A percentile compares a stretch with the other conserved stretches of the same genome.
These are phyloP conservation scores for Linyphia triangularis DNA, from an alignment of 2,888 invertebrate genomes.

Conservation along the genomic window DNA sequence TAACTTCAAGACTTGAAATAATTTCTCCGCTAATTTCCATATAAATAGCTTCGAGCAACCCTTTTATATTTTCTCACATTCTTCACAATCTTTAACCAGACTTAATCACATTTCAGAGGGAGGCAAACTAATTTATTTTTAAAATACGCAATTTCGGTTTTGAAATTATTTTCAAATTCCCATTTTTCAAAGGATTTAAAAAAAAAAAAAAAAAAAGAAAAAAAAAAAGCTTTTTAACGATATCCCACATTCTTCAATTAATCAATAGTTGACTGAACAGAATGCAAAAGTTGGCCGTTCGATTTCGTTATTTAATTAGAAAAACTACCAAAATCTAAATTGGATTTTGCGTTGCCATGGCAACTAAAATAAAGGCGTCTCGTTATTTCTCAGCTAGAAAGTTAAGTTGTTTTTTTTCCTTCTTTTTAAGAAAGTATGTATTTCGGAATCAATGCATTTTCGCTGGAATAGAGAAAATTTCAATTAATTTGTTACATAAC, in stretches of 20 bases:
- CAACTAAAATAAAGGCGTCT: constrained; percentile 37
- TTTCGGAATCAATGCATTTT: neutral
- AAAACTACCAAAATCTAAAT: constrained; percentile 56
- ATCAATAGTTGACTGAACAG: constrained; percentile 12
- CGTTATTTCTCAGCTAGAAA: constrained; percentile 40
- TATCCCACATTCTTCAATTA: constrained; percentile 19
- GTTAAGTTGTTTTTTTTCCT: constrained; percentile 24
- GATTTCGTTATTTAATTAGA: constrained; percentile 67
- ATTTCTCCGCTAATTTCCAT: no score
- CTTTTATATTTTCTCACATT: neutral
- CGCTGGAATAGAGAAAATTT: neutral
- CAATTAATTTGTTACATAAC: neutral
- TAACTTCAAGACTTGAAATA: no score
- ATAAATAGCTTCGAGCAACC: no score
- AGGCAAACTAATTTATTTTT: neutral
- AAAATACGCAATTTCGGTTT: neutral
- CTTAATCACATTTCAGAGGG: neutral
- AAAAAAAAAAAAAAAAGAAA: no score
- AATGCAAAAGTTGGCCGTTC: neutral
- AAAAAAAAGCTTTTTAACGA: no score
- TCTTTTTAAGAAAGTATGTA: neutral
- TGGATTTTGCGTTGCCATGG: constrained; percentile 54
- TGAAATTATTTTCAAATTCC: constrained; percentile 3
- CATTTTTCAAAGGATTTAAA: neutral
- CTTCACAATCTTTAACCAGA: neutral